Evolutionary conservation across 2,113 vertebrate species (phyloP), one percentile per base, ranked within the genome.

Genomic region (Bolborhynchus lineola): DNA sequence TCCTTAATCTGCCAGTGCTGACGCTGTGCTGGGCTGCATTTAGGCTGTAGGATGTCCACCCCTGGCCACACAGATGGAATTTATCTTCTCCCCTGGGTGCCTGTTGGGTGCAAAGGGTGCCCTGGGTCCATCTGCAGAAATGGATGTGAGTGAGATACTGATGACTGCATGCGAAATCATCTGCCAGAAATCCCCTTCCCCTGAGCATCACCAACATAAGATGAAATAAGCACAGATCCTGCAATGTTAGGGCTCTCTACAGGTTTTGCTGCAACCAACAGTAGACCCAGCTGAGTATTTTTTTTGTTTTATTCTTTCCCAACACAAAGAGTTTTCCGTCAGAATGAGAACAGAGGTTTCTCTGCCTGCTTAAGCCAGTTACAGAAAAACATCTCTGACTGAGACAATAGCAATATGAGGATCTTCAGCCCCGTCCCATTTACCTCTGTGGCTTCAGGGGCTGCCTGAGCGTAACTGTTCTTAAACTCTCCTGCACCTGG

Each of bases 181-280:
- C 21, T 70, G 41, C 62, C 69, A 65, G 74, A 86, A 76, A 88
- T 46, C 28, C 83, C 53, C 26, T 60, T 92, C 74, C 60, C 47
- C 79, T 5, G n/a, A 35, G 33, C 1, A 0, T 29, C 13, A 1
- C 81, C 2, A 10, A 12, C 9, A 10, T 28, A 6, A 67, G 65
- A 82, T 76, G 83, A 75, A 93, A 71, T 47, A 39, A 91, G 37
- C 62, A 33, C 3, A 10, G 62, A 79, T 81, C 50, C 63, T 86
- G 90, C 44, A 70, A 5, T 92, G 92, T 86, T 86, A 91, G 80
- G 83, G 52, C 65, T 96, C 82, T 88, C 72, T 47, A 35, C 3
- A 29, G 67, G 62, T 88, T 95, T 94, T 96, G 82, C 79, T 9
- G 60, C 88, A 95, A 74, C 76, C 39, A 44, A 2, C 67, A 41